Percentiles rank a stretch among this genome's conserved stretches.
Conservation (phyloP, 2,888 invertebrate species). For the Hirtodrosophila trivittata region DNA sequence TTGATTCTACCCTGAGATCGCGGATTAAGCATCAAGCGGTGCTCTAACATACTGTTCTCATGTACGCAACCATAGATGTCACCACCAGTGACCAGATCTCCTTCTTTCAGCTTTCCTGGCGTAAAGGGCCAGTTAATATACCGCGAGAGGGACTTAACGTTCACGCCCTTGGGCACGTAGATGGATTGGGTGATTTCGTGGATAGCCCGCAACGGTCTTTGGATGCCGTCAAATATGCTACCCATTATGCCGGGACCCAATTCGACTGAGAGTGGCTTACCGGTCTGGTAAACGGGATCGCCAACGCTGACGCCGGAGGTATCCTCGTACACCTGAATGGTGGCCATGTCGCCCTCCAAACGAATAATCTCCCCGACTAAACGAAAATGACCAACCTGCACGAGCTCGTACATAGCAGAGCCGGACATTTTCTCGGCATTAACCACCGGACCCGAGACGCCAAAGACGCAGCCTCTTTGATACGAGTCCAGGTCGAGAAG, state of each 20-base stretch:
- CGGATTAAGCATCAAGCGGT: conserved; percentile 97
- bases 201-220: conserved; percentile 98
- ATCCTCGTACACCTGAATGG: conserved; percentile 98
- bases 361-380: conserved; percentile 99
- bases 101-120: conserved; percentile 91
- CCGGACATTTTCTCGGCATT: conserved; percentile 99
- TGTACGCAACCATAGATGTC: conserved; percentile 97
- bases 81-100: conserved; percentile 98
- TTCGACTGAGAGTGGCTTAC: conserved; percentile 99
- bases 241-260: conserved; percentile 99
- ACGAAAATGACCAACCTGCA: conserved; percentile 98
- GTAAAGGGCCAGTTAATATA: conserved; percentile 94
- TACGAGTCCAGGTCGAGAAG: background rate
- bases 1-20: conserved; percentile 97
- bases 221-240: conserved; percentile 99
- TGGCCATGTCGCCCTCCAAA: conserved; percentile 99
- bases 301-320: conserved; percentile 99
- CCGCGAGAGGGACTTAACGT: conserved; percentile 93
- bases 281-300: conserved; percentile 98
- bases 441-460: conserved; percentile 99
- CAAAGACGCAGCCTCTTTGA: conserved; percentile 93
- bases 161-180: conserved; percentile 99
- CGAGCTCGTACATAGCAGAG: conserved; percentile 99
- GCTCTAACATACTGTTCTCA: conserved; percentile 98
- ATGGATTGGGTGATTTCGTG: conserved; percentile 96